phyloP scores from a whole-genome alignment of 2,888 invertebrate species.

The Agriopis marginaria region DNA sequence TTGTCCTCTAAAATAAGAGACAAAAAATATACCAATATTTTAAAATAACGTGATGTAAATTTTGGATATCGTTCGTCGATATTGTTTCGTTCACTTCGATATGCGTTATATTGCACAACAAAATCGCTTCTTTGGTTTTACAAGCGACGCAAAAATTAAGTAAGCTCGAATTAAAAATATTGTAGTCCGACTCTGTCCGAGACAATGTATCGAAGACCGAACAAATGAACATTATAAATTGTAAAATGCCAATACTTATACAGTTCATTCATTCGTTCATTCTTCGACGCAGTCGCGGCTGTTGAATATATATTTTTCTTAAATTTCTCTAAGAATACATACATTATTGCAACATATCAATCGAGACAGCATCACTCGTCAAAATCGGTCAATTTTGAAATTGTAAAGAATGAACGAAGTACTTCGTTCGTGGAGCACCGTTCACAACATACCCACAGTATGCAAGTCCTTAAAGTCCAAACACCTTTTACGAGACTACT shows the following conservation, averaged over 20 bases:
- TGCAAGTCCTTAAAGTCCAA: background rate
- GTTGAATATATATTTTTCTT: too few species aligned
- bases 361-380: background rate
- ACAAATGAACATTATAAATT: background rate
- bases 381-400: background rate
- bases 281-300: background rate
- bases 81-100: background rate
- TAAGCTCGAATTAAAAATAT: slow-evolving; percentile 11
- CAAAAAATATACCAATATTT: slow-evolving; percentile 5
- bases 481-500: background rate
- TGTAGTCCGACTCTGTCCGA: background rate
- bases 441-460: background rate
- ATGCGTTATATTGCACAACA: slow-evolving; percentile 26
- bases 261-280: slow-evolving; percentile 6
- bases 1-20: slow-evolving; percentile 5
- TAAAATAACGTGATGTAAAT: slow-evolving; percentile 16
- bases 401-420: background rate
- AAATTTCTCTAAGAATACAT: background rate
- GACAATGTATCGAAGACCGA: background rate
- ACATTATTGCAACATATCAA: background rate
- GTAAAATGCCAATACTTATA: background rate
- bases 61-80: slow-evolving; percentile 3
- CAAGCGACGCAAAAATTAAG: slow-evolving; percentile 21
- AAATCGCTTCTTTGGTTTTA: slow-evolving; percentile 31
- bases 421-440: slow-evolving; percentile 4